Evolutionary conservation across 2,888 invertebrate species (phyloP), one percentile per base, ranked within the genome.

Genomic region (Thymelicus sylvestris): DNA sequence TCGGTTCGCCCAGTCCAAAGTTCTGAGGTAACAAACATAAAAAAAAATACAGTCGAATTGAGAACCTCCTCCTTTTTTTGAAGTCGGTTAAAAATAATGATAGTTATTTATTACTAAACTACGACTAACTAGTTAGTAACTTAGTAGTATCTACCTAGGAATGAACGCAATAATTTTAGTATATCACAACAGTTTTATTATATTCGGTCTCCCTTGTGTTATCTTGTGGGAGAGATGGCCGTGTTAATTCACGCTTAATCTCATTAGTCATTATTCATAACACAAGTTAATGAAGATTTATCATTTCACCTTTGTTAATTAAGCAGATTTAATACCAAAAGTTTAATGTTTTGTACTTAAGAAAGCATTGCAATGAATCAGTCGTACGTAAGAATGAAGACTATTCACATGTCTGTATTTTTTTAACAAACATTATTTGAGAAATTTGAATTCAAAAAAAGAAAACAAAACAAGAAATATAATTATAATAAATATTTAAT

Each of bases 201-300:
- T 67, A 12, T 41, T 61, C 39, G 12, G 7, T 61, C 44, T n/a
- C 61, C 39, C 39, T 69, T 50, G 13, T 63, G 55, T 68, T 69
- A 68, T 68, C 68, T 63, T 13, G 41, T 44, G 31, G 44, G 52
- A 19, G 63, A 63, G 12, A 63, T 31, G 44, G 63, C 41, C 47
- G 68, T 57, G 68, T 69, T 69, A 69, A 69, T 69, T 68, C 55
- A 57, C 13, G 57, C 57, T 63, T 69, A 55, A 69, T 69, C 68
- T 69, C 68, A 69, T 69, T 69, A 69, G 38, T 57, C 68, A 63
- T 69, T 69, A 57, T 41, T 68, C 67, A 67, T 68, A 50, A 66
- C 66, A 66, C 31, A 31, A 55, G n/a, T 59, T 66, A 66, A 68
- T 47, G 68, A 68, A 68, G 68, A 68, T 68, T 52, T 63, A 68